phyloP scores from a whole-genome alignment of 2,113 vertebrate genomes.

The Alethe castanea region DNA sequence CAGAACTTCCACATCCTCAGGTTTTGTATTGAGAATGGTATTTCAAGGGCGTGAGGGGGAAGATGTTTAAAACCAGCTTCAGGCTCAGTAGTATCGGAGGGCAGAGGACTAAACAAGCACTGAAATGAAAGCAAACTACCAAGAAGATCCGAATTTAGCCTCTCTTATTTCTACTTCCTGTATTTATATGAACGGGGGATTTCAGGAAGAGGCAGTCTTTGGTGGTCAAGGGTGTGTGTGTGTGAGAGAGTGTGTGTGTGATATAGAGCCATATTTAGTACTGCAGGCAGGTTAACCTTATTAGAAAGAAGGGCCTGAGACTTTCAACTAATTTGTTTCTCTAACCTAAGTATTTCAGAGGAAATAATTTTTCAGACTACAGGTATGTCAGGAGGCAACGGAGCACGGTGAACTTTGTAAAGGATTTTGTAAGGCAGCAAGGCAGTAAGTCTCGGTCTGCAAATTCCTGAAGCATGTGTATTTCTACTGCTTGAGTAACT shows the following conservation, averaged over 20 bases:
- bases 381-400: slow-evolving; percentile 41
- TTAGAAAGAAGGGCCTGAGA: not conserved
- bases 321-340: not conserved
- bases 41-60: slow-evolving; percentile 6
- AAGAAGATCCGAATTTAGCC: slow-evolving; percentile 50
- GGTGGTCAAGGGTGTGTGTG: slow-evolving; percentile 74
- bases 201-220: slow-evolving; percentile 86
- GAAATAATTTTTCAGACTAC: not conserved
- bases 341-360: not conserved
- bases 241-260: not conserved
- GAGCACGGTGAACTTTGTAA: slow-evolving; percentile 37
- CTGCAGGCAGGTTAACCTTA: slow-evolving; percentile 15
- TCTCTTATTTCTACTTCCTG: slow-evolving; percentile 82
- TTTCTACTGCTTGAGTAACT: slow-evolving; percentile 65
- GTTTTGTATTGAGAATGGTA: not conserved
- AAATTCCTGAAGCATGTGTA: slow-evolving; percentile 70
- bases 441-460: slow-evolving; percentile 40
- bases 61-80: slow-evolving; percentile 16
- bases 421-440: slow-evolving; percentile 47
- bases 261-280: slow-evolving; percentile 58
- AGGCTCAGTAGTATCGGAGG: not conserved
- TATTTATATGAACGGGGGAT: slow-evolving; percentile 74
- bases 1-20: slow-evolving; percentile 43
- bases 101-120: slow-evolving; percentile 8
- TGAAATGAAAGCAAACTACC: slow-evolving; percentile 48